phyloP scores from a whole-genome alignment of 2,113 vertebrate species.

The Irena cyanogastra region DNA sequence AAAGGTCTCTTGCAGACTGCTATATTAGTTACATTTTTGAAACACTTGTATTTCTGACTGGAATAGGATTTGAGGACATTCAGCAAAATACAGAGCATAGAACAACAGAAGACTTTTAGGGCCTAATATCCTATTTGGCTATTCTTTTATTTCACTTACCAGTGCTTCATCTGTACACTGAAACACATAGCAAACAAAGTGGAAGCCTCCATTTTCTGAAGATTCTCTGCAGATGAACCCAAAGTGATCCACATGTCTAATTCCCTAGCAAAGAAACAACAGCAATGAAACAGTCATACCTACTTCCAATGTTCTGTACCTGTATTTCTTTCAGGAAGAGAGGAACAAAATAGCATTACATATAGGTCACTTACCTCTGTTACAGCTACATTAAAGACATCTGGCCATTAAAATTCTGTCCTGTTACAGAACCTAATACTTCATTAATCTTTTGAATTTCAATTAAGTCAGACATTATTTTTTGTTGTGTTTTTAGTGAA shows the following conservation, averaged over 20 bases:
- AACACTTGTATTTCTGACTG: background rate
- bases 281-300: background rate
- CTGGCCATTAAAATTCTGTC: background rate
- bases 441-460: background rate
- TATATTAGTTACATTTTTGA: background rate
- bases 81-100: background rate
- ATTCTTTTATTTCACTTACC: constrained; percentile 74
- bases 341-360: background rate
- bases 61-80: background rate
- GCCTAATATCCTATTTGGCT: background rate
- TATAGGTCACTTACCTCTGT: background rate
- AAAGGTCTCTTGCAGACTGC: background rate
- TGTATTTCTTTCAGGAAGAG: background rate
- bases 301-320: background rate
- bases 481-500: background rate
- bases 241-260: constrained; percentile 95
- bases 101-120: background rate
- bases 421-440: background rate
- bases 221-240: constrained; percentile 97
- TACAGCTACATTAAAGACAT: background rate
- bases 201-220: constrained; percentile 83
- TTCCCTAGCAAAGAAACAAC: constrained; percentile 78
- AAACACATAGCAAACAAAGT: constrained; percentile 96
- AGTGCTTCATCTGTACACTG: constrained; percentile 92
- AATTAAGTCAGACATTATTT: background rate